Base-by-base conservation (phyloP, 1,140 invertebrate genomes). In the Ephestia elutella region DNA sequence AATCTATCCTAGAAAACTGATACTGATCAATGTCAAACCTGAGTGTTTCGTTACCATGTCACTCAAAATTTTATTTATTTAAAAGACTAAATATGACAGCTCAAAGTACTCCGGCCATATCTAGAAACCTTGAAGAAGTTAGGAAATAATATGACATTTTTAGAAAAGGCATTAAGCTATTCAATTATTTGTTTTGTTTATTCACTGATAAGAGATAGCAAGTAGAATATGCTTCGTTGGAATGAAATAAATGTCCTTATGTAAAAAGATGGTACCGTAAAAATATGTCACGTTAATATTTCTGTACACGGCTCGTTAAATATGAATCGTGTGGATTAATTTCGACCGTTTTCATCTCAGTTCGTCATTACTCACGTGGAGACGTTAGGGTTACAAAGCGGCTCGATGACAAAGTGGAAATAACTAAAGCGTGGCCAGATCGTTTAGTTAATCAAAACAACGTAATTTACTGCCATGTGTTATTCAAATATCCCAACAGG, bases 381-480 rank as follows among this genome's bases (percentile, higher is more conserved):
- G 44, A 35, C 54, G 18, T 49, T 38, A 9, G 19, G 56, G 48
- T 54, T 21, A 53, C 30, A 62, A 57, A 25, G n/a, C 56, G n/a
- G 4, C 28, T 32, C 48, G 56, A 49, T 65, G 63, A 60, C 56
- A 62, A 54, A 55, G 44, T 53, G 21, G 19, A 57, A 62, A 56
- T 57, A 48, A 57, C 15, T 38, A 32, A 21, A 57, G 57, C 32
- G 53, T 57, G 25, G 48, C 53, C 21, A 50, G 59, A 59, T 60
- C 49, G 21, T 57, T 57, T 20, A 19, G 48, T 28, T 58, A 60
- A 62, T 63, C 65, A 60, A 60, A 67, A 63, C 65, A 67, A 21
- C 21, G 20, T 30, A 54, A 50, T 58, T 59, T 50, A 62, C 55
- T 51, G 21, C 44, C 32, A 19, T 38, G 38, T 10, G 15, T 21